A percentile compares a stretch with the other conserved stretches of the same genome.
Evolutionary conservation across 2,888 invertebrate genomes (phyloP).

Genomic region (Fragum whitleyi): DNA sequence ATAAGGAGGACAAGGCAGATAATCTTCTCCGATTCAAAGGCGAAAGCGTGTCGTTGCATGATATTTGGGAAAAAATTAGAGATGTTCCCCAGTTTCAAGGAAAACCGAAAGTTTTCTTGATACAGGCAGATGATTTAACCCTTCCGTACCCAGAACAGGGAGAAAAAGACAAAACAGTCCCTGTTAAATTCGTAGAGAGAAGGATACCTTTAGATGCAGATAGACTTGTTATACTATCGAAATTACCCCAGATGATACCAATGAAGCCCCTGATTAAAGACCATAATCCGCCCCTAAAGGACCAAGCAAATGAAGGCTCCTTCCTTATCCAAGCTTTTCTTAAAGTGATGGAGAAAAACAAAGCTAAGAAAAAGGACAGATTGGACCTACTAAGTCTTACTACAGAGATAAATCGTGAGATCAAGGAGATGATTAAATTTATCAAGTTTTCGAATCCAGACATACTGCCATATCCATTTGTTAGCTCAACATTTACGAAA

Average conservation of each 20-base stretch:
- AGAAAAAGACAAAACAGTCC: not conserved
- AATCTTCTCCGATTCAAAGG: not conserved
- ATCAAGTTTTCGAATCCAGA: too few species aligned
- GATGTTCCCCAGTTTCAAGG: not conserved
- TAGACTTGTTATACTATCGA: conserved; percentile 8
- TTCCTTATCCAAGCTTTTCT: conserved; percentile 18
- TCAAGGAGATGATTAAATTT: not conserved
- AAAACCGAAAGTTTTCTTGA: conserved; percentile 15
- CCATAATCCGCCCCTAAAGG: not conserved
- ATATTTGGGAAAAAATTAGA: conserved; percentile 13
- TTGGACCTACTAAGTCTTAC: conserved; percentile 4
- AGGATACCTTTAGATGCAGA: conserved; percentile 8
- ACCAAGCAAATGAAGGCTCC: not conserved
- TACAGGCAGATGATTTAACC: not conserved
- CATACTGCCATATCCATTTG: not conserved
- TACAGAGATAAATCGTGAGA: not conserved
- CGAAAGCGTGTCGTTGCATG: not conserved
- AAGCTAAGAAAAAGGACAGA: not conserved
- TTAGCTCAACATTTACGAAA: conserved; percentile 17
- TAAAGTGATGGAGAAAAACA: not conserved
- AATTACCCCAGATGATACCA: not conserved
- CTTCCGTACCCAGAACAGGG: not conserved
- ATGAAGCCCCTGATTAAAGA: not conserved
- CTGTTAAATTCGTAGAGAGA: not conserved
- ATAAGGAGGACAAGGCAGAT: not conserved